These are phyloP conservation scores for Tetramorium simillimum DNA, from an alignment of 1,140 invertebrate species.

Conservation along the genomic window DNA sequence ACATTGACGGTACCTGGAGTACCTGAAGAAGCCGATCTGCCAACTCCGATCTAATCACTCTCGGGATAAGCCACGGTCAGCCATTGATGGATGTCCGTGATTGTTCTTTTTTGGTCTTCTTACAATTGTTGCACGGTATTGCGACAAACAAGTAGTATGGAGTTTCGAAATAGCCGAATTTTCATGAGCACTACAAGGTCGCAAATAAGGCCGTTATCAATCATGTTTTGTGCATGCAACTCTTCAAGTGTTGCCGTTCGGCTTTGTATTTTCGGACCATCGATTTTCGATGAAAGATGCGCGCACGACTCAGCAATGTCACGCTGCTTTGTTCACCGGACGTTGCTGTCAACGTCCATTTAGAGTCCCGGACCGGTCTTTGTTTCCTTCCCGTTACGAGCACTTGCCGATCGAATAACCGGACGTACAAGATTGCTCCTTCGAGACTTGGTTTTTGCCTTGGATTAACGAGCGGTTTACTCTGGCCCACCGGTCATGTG, in stretches of 20 bases:
- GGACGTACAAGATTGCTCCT: conserved; percentile 28
- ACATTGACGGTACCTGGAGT: conserved; percentile 2
- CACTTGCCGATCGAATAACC: background rate
- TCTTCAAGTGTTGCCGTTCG: background rate
- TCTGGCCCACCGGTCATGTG: conserved; percentile 52
- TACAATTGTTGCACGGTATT: background rate
- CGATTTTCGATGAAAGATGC: conserved; percentile 10
- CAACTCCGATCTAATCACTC: conserved; percentile 38
- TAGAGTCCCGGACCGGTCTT: background rate
- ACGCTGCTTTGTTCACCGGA: conserved; percentile 6
- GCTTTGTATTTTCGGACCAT: background rate
- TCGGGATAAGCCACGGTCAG: background rate
- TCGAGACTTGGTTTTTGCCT: background rate
- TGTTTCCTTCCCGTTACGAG: background rate
- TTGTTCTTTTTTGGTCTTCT: background rate
- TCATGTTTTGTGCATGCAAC: background rate
- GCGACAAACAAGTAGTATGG: background rate
- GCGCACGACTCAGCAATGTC: background rate
- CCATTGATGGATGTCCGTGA: background rate
- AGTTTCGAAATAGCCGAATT: background rate
- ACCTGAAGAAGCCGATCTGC: conserved; percentile 36
- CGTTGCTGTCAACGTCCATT: conserved; percentile 32
- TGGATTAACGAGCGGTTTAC: conserved; percentile 42
- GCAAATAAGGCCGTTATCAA: background rate
- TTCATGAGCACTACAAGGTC: background rate